Base-by-base conservation (phyloP, 1,140 invertebrate genomes). In the Cydia pomonella region DNA sequence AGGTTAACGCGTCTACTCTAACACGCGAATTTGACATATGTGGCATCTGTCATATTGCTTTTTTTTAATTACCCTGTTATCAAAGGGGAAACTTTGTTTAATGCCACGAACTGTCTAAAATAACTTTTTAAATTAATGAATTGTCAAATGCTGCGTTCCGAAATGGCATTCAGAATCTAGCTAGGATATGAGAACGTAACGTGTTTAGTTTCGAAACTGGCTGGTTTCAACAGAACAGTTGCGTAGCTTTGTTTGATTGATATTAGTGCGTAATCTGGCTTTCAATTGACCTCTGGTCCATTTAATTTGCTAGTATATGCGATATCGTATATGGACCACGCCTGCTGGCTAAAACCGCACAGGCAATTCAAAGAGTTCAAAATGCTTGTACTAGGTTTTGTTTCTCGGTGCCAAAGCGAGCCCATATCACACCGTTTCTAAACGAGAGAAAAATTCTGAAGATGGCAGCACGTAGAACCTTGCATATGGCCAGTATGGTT, bases 201-300 rank as follows among this genome's bases (percentile, higher is more conserved):
- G 69, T 84, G 84, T 84, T 75, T 78, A 81, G 79, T 92, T 84
- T 87, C 79, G 90, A 88, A 90, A 92, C 85, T 86, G 84, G 76
- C 83, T 77, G 80, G 81, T 89, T 92, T 87, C 87, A 88, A 89
- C 84, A 92, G 83, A 72, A 75, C 82, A 66, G 79, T 90, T 90
- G 89, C 87, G 88, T 82, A 86, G 84, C 80, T 86, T 85, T 87
- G 84, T 89, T 89, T 87, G 86, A 90, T 92, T 90, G 88, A 91
- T 92, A 91, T 69, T 80, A 86, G 84, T 86, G 84, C 83, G 86
- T 92, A 90, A 91, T 92, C 87, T 87, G 85, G 81, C 87, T 79
- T 84, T 81, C 75, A 77, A 74, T 80, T 85, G 82, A 90, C 85
- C 86, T 87, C 79, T 86, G 78, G 77, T 83, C 82, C 75, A 84